phyloP scores from a whole-genome alignment of 2,113 vertebrate species.

The Erinaceus europaeus region DNA sequence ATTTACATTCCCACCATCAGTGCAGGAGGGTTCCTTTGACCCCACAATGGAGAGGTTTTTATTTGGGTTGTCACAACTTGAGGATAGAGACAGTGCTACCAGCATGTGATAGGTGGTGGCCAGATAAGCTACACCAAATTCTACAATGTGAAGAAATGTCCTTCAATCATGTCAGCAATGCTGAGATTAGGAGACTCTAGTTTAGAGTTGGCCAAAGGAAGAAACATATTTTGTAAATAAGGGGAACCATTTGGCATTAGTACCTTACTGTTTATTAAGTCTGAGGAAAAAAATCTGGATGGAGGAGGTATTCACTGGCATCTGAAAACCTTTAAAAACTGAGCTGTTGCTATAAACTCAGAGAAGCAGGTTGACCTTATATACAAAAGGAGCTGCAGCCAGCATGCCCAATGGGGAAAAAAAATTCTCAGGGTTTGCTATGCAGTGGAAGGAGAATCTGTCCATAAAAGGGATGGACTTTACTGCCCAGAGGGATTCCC shows the following conservation, averaged over 20 bases:
- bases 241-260: not conserved
- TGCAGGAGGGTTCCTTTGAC: too few relatives aligned
- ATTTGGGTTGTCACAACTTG: not conserved
- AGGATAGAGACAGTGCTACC: accelerated
- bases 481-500: conserved; percentile 71
- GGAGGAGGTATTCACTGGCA: not conserved
- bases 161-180: not conserved
- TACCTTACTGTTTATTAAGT: not conserved
- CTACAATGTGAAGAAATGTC: not conserved
- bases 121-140: too few relatives aligned
- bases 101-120: not conserved
- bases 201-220: not conserved
- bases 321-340: conserved; percentile 28
- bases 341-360: conserved; percentile 36
- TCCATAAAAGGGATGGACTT: conserved; percentile 76
- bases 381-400: conserved; percentile 47
- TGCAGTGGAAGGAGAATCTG: conserved; percentile 55
- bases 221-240: not conserved
- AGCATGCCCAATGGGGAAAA: conserved; percentile 25
- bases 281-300: not conserved
- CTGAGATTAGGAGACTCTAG: not conserved
- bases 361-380: conserved; percentile 26
- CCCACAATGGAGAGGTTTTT: too few relatives aligned
- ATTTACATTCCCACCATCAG: too few relatives aligned
- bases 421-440: conserved; percentile 49